These are phyloP conservation scores for Belgica antarctica DNA, from an alignment of 2,888 invertebrate species.

Conservation along the genomic window DNA sequence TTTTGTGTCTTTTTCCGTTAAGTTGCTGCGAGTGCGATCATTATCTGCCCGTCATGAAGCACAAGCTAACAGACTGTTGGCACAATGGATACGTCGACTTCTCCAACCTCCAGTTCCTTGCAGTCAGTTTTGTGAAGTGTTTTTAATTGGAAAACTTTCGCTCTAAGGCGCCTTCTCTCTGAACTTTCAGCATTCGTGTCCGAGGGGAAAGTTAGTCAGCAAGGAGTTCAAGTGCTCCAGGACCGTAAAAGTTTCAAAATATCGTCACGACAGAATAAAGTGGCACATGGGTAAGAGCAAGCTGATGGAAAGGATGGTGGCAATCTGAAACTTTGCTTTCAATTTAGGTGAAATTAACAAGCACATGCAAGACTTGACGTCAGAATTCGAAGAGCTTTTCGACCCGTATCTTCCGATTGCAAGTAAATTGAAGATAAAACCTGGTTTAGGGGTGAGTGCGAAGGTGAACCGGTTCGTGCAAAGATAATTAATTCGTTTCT, in stretches of 20 bases:
- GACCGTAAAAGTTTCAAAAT: conserved; percentile 17
- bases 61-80: neutral
- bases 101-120: conserved; percentile 3
- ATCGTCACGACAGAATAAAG: conserved; percentile 13
- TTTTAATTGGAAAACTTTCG: neutral
- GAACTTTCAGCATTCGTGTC: conserved; percentile 5
- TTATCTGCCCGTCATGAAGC: conserved; percentile 6
- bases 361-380: neutral
- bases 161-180: neutral
- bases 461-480: no score
- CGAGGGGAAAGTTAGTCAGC: neutral
- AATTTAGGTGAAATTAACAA: conserved; percentile 22
- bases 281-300: neutral
- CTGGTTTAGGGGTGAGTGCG: neutral
- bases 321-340: neutral
- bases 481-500: neutral
- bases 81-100: conserved; percentile 5
- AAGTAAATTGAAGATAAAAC: conserved; percentile 17
- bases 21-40: conserved; percentile 21
- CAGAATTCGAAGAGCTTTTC: conserved; percentile 8
- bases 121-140: neutral
- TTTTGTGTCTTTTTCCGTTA: neutral
- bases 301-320: neutral
- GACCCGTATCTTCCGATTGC: neutral
- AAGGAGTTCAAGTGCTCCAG: conserved; percentile 13